phyloP scores from a whole-genome alignment of 2,797 vertebrate species.

The Microctenopoma steveboyesi region DNA sequence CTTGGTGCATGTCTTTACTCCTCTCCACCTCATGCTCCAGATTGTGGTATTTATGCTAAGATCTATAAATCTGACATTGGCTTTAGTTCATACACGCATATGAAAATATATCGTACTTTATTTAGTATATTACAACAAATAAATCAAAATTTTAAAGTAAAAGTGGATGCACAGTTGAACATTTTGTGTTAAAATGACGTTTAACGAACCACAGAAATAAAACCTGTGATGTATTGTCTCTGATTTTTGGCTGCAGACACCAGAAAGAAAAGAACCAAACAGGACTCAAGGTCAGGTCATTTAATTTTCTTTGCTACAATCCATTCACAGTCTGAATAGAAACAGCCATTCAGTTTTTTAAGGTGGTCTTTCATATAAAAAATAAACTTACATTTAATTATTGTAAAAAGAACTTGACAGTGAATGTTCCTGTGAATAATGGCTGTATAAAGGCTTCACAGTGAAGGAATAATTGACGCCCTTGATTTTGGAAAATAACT shows the following conservation, averaged over 20 bases:
- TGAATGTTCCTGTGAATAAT: not conserved
- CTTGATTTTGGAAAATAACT: not conserved
- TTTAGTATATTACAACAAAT: too few relatives aligned
- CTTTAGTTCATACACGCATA: too few relatives aligned
- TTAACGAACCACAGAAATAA: not conserved
- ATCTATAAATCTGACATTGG: not conserved
- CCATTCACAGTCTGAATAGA: conserved; percentile 37
- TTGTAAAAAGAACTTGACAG: conserved; percentile 11
- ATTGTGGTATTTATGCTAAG: too few relatives aligned
- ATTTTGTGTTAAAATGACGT: not conserved
- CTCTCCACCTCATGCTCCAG: too few relatives aligned
- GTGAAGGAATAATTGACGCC: not conserved
- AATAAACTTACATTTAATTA: conserved; percentile 19
- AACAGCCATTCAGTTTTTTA: conserved; percentile 12
- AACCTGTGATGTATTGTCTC: conserved; percentile 1
- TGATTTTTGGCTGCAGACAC: not conserved
- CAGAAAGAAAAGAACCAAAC: not conserved
- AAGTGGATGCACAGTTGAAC: too few relatives aligned
- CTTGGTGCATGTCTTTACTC: too few relatives aligned
- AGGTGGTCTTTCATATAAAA: conserved; percentile 25
- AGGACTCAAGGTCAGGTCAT: conserved; percentile 41
- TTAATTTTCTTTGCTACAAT: conserved; percentile 32
- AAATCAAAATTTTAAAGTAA: too few relatives aligned
- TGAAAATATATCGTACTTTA: too few relatives aligned
- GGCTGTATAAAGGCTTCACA: not conserved